Evolutionary conservation across 2,797 vertebrate genomes (phyloP).

Genomic region (Eospalax fontanierii): DNA sequence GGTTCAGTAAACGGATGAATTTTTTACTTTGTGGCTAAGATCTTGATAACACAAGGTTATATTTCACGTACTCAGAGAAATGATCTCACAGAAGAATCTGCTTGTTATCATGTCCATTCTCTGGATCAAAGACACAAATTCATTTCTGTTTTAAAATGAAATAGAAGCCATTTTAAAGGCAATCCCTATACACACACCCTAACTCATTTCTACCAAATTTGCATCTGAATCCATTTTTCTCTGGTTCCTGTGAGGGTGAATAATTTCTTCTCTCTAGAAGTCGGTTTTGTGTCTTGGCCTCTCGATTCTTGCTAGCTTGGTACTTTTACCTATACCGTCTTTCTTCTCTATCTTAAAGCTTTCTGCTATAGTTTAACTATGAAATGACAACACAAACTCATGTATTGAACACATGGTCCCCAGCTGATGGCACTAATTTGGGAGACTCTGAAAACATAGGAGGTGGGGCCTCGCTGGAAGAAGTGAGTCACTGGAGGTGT

Average conservation of each 20-base stretch:
- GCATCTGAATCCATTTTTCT: not conserved
- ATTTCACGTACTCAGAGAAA: not conserved
- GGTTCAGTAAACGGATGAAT: not conserved
- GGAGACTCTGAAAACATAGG: not conserved
- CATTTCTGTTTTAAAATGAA: conserved; percentile 15
- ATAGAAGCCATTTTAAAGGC: conserved; percentile 8
- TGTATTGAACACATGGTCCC: not conserved
- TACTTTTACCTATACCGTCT: not conserved
- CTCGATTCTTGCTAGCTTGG: not conserved
- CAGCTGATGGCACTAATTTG: not conserved
- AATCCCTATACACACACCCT: rapidly evolving
- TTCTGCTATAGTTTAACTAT: not conserved
- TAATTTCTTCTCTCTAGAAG: not conserved
- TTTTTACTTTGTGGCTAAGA: conserved; percentile 16
- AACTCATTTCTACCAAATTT: not conserved
- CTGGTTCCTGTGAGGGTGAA: not conserved
- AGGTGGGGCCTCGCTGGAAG: not conserved
- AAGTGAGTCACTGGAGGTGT: not conserved
- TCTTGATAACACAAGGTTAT: not conserved
- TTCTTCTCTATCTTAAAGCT: not conserved
- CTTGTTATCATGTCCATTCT: not conserved
- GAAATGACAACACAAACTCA: not conserved
- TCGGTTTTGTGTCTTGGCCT: not conserved
- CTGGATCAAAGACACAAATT: not conserved
- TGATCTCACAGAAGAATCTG: not conserved